Evolutionary conservation across 2,113 vertebrate genomes (phyloP).

Genomic region (Cinclus cinclus): DNA sequence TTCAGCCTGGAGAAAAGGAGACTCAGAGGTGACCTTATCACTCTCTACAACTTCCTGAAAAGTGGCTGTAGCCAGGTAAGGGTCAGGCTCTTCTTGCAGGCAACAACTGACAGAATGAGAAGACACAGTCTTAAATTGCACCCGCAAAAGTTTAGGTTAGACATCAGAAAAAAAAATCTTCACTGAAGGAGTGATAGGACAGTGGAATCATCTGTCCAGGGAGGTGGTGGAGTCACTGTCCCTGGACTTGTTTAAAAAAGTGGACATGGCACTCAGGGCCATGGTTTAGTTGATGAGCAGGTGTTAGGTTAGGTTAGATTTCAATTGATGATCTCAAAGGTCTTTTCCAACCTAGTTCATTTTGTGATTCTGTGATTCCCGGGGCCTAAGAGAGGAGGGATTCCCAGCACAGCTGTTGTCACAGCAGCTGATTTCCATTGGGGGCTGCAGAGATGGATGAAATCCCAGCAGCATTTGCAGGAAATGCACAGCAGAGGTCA

Average conservation of each 20-base stretch:
- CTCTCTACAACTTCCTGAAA: too few species aligned
- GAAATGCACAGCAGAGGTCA: neutral
- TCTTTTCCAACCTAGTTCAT: neutral
- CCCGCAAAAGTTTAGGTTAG: too few species aligned
- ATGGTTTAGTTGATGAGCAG: neutral
- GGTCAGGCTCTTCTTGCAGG: too few species aligned
- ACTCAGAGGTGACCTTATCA: too few species aligned
- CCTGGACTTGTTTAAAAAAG: neutral
- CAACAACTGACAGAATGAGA: too few species aligned
- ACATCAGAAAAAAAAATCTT: too few species aligned
- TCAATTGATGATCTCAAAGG: neutral
- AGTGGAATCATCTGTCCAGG: neutral
- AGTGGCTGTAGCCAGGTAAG: too few species aligned
- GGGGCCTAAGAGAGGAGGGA: fast-evolving
- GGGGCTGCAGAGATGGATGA: neutral
- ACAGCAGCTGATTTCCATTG: neutral
- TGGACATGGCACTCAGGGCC: neutral
- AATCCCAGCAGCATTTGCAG: neutral
- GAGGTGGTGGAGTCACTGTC: neutral
- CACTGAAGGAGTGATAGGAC: neutral
- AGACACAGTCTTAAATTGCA: too few species aligned
- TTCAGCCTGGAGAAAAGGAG: too few species aligned
- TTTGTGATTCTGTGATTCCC: neutral
- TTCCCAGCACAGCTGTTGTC: neutral
- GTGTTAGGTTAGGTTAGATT: neutral